Percentiles rank a stretch among this genome's conserved stretches.
Evolutionary conservation across 1,140 invertebrate genomes (phyloP).

Genomic region (Reticulitermes speratus): DNA sequence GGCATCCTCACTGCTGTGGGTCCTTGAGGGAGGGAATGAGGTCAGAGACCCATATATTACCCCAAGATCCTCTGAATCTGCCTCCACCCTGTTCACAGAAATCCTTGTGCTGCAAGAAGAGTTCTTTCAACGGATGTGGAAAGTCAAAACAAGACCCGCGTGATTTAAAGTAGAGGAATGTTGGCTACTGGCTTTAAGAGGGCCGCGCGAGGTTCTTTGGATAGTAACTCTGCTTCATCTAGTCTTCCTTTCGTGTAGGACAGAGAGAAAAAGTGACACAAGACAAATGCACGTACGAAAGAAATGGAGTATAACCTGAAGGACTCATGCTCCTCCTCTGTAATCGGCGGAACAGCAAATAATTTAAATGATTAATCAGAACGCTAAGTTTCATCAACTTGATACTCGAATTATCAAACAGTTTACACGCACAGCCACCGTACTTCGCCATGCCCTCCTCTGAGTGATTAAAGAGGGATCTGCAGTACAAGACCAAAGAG

Average conservation of each 20-base stretch:
- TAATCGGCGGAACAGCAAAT: neutral
- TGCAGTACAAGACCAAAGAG: no score
- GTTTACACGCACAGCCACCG: no score
- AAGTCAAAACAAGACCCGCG: slow-evolving; percentile 10
- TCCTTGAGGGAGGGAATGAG: neutral
- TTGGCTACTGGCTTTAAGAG: neutral
- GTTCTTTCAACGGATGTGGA: neutral
- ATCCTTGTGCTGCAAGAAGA: neutral
- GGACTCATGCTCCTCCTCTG: neutral
- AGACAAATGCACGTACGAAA: neutral
- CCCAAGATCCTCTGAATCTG: neutral
- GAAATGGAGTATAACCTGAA: neutral
- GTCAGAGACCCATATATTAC: slow-evolving; percentile 15
- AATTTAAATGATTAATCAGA: neutral
- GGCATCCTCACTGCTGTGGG: neutral
- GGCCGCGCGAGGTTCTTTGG: neutral
- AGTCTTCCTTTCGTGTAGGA: neutral
- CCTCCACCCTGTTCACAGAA: no score
- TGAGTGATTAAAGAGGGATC: no score
- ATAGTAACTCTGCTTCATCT: neutral
- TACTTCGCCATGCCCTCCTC: no score
- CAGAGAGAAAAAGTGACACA: neutral
- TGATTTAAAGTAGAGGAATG: slow-evolving; percentile 9
- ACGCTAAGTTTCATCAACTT: no score
- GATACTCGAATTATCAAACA: no score